Base-by-base conservation (phyloP, 2,797 vertebrate genomes). In the Pangasius mekongensis region DNA sequence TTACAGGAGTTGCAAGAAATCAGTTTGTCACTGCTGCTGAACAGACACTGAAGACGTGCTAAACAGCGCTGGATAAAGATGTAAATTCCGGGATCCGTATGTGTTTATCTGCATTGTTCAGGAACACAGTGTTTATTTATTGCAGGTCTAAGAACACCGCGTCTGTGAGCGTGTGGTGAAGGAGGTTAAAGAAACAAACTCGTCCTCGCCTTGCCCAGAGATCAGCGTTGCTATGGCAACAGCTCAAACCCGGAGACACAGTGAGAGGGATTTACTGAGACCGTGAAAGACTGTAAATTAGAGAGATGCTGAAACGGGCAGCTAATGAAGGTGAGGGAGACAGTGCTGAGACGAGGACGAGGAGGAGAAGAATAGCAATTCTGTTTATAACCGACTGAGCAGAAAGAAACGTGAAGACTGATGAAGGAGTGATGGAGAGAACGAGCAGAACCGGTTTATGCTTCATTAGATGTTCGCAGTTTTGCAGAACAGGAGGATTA, bases 271-370 rank as follows among this genome's bases (percentile, higher is more conserved):
- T 88, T 78, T 91, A 85, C 52, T 62, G 88, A 90, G 83, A 90
- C 74, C 39, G 84, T 83, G 85, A 89, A 82, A 62, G 83, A 88
- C 80, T 74, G 88, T 85, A 81, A 90, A 92, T 91, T 87, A 86
- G 81, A 77, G 87, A 66, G 87, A 89, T 33, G 87, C 83, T 66
- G 81, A 89, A 89, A 89, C 13, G 81, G 62, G 69, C 80, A 74
- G 69, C 87, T 90, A 89, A 91, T 85, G 88, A 89, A 88, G 84
- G 87, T 85, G 89, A 91, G 86, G 85, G 90, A 89, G 89, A 90
- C 24, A 20, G 24, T 7, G 33, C 60, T 71, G 87, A 62, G 73
- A 86, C 69, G 18, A 71, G 33, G 83, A 54, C 49, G 43, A 78
- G 81, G 81, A 84, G 71, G 73, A 87, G 83, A 84, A 5, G 49